Evolutionary conservation across 2,888 invertebrate species (phyloP).

Genomic region (Tineola bisselliella): DNA sequence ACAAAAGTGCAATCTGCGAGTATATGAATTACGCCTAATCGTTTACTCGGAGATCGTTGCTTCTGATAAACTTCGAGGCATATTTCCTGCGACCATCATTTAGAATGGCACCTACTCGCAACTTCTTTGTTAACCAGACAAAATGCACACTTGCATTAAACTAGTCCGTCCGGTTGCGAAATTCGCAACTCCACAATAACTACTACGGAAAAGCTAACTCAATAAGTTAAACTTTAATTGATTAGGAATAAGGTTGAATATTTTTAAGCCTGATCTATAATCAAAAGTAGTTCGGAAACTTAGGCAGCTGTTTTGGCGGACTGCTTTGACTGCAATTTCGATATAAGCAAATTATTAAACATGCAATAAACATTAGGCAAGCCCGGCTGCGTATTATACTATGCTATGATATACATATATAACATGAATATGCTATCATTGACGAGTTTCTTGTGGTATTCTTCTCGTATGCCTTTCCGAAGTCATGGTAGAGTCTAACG

Average conservation of each 20-base stretch:
- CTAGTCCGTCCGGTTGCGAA: constrained; percentile 11
- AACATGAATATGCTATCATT: too few relatives aligned
- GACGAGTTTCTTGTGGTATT: too few relatives aligned
- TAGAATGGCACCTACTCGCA: constrained; percentile 4
- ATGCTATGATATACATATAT: too few relatives aligned
- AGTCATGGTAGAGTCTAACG: too few relatives aligned
- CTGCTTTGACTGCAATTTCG: constrained; percentile 1
- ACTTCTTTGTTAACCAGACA: constrained; percentile 10
- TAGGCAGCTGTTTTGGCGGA: constrained; percentile 3
- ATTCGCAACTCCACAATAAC: not conserved
- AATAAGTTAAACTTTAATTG: not conserved
- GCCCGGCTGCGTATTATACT: not conserved
- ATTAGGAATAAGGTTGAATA: not conserved
- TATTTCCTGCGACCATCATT: constrained; percentile 3
- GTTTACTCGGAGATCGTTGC: not conserved
- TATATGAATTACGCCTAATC: not conserved
- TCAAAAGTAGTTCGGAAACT: not conserved
- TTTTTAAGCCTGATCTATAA: not conserved
- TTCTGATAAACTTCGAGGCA: not conserved
- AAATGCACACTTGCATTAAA: constrained; percentile 9
- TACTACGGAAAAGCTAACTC: not conserved
- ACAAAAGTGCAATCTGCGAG: not conserved
- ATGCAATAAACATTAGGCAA: not conserved
- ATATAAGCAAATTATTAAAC: constrained; percentile 1
- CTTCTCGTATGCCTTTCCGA: too few relatives aligned